Conservation (phyloP, 1,140 invertebrate genomes). For the Myzus persicae region DNA sequence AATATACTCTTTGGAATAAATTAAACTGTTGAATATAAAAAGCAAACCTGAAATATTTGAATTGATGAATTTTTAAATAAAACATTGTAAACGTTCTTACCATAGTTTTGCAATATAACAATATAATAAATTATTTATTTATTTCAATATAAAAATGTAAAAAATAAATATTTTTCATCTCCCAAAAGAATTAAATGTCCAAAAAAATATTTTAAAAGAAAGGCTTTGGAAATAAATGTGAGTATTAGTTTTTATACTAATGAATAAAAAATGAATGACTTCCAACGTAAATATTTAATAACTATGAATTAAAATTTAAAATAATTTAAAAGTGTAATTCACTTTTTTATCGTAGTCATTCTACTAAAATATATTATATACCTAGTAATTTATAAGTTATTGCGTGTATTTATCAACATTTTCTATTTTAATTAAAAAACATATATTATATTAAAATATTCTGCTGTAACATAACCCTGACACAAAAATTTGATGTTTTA, state of each 20-base stretch:
- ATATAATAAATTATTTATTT: constrained; percentile 19
- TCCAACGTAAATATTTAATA: not conserved
- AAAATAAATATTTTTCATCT: constrained; percentile 11
- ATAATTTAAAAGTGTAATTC: not conserved
- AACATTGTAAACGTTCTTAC: not conserved
- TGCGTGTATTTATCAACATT: not conserved
- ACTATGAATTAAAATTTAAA: constrained; percentile 15
- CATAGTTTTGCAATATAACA: not conserved
- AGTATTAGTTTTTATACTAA: constrained; percentile 4
- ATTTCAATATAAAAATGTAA: not conserved
- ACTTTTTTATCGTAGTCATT: not conserved
- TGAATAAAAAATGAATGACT: not conserved
- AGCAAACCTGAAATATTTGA: not conserved
- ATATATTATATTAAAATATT: not conserved
- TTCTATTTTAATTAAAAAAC: not conserved
- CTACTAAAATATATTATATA: not conserved
- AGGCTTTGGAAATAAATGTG: not conserved
- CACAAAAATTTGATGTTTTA: not conserved
- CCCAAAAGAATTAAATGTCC: not conserved
- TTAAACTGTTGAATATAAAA: not conserved
- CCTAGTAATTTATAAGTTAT: not conserved
- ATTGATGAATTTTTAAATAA: not conserved
- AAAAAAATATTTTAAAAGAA: constrained; percentile 10
- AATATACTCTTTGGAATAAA: not conserved
- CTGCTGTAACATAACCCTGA: not conserved